Evolutionary conservation across 2,797 vertebrate genomes (phyloP).

Genomic region (Pachyuromys duprasi): DNA sequence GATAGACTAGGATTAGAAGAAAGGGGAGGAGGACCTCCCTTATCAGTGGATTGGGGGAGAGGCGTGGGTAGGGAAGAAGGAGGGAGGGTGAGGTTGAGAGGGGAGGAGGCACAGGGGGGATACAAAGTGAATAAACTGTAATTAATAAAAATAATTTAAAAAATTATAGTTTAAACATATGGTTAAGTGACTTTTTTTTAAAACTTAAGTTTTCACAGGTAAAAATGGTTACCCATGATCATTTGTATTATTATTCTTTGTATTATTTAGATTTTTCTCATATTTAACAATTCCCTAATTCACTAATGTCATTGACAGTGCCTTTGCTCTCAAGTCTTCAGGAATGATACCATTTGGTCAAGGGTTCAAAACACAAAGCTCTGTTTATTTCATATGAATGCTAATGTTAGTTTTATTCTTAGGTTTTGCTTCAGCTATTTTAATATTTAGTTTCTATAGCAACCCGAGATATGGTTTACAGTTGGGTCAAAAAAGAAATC

Average conservation of each 20-base stretch:
- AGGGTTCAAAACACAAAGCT: background rate
- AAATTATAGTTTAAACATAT: slow-evolving; percentile 10
- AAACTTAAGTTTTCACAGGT: background rate
- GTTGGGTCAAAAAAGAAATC: slow-evolving; percentile 54
- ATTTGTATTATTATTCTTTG: background rate
- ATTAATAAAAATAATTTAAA: no score
- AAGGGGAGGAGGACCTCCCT: no score
- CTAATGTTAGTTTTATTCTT: slow-evolving; percentile 45
- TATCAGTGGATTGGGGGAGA: no score
- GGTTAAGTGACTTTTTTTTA: background rate
- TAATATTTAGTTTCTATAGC: slow-evolving; percentile 68
- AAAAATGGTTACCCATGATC: background rate
- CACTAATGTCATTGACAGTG: background rate
- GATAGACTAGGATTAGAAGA: no score
- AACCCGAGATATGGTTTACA: slow-evolving; percentile 56
- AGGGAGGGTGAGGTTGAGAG: no score
- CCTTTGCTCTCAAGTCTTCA: background rate
- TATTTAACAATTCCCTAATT: slow-evolving; percentile 11
- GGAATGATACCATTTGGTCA: background rate
- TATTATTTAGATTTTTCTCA: slow-evolving; percentile 37
- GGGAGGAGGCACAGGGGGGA: no score
- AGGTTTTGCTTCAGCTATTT: slow-evolving; percentile 57
- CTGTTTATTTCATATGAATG: slow-evolving; percentile 47
- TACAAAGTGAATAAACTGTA: no score
- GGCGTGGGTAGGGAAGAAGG: no score